Conservation (phyloP, 2,888 invertebrate species). For the Lasioglossum calceatum region DNA sequence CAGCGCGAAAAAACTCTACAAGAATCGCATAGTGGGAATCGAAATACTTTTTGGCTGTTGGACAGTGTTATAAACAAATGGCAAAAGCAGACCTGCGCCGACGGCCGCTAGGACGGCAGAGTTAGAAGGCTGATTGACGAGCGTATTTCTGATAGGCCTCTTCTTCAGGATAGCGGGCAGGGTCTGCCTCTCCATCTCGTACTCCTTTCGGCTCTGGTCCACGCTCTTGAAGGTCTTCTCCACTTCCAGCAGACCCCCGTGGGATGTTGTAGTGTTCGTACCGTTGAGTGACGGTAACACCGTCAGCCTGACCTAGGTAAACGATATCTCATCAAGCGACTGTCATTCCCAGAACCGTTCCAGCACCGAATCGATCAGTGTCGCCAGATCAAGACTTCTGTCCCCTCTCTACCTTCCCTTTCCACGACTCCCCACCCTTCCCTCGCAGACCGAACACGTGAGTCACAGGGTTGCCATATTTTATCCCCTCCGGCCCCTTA, state of each 20-base stretch:
- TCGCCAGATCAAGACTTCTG: too few species aligned
- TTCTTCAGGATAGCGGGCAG: slow-evolving; percentile 71
- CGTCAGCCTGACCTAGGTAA: slow-evolving; percentile 87
- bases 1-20: too few species aligned
- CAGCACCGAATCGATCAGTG: background rate
- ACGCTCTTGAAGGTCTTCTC: slow-evolving; percentile 90
- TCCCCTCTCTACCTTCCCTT: too few species aligned
- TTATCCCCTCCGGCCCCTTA: too few species aligned
- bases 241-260: slow-evolving; percentile 91
- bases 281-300: slow-evolving; percentile 90
- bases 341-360: background rate
- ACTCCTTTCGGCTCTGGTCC: slow-evolving; percentile 86
- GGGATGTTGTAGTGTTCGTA: slow-evolving; percentile 87
- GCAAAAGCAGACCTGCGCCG: slow-evolving; percentile 86
- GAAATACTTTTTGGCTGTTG: too few species aligned
- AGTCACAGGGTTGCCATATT: too few species aligned
- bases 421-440: too few species aligned
- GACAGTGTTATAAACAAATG: background rate
- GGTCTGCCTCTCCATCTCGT: slow-evolving; percentile 82
- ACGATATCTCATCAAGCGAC: slow-evolving; percentile 69
- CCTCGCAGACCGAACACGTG: too few species aligned
- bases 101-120: slow-evolving; percentile 90
- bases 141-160: slow-evolving; percentile 75
- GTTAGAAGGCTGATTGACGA: slow-evolving; percentile 85
- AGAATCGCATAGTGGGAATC: too few species aligned